Conservation (phyloP, 2,113 vertebrate genomes). For the Pelecanoides urinatrix region DNA sequence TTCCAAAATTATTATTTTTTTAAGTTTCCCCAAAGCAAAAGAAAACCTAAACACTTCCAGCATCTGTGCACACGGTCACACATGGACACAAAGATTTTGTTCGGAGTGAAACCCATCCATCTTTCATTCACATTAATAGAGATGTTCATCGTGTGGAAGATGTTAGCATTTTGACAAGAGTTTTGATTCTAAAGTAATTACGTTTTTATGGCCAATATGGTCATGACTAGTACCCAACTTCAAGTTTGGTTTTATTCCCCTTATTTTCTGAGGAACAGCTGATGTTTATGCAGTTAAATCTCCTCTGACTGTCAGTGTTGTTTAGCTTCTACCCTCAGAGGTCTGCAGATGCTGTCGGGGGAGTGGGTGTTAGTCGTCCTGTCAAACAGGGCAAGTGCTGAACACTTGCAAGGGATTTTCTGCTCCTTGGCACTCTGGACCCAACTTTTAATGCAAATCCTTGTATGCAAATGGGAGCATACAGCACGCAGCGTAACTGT, state of each 20-base stretch:
- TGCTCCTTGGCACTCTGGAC: background rate
- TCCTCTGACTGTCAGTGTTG: background rate
- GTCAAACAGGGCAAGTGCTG: background rate
- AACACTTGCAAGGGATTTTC: background rate
- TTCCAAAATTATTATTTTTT: background rate
- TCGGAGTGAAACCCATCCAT: background rate
- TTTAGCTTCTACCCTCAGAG: background rate
- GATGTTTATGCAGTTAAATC: background rate
- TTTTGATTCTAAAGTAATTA: background rate
- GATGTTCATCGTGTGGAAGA: background rate
- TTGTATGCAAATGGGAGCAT: background rate
- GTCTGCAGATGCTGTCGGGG: background rate
- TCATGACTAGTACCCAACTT: background rate
- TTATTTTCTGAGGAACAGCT: background rate
- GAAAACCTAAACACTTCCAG: background rate
- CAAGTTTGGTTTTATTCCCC: background rate
- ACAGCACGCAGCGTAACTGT: background rate
- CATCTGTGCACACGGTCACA: background rate
- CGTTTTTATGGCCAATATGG: background rate
- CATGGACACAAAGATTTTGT: background rate
- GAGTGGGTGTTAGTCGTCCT: background rate
- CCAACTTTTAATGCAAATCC: background rate
- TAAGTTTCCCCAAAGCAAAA: background rate
- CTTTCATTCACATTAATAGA: background rate
- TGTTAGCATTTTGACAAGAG: background rate